phyloP scores from a whole-genome alignment of 92 coral and sea anemone species.

The Epizoanthus rinbou region DNA sequence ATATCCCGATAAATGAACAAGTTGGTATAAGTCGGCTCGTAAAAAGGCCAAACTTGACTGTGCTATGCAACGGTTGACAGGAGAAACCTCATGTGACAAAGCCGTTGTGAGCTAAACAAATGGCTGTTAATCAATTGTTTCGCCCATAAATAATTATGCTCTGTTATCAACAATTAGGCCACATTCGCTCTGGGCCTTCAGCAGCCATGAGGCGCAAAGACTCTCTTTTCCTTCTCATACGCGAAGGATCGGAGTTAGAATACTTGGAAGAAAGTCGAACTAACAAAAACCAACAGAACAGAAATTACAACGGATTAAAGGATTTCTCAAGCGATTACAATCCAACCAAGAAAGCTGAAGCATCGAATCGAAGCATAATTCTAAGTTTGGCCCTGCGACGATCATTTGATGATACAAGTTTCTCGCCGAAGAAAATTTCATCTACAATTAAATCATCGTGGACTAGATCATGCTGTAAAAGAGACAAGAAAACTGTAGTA shows the following conservation, averaged over 20 bases:
- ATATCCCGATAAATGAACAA: too few relatives aligned
- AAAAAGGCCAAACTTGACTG: not conserved
- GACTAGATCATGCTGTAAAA: not conserved
- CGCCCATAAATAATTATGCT: constrained; percentile 8
- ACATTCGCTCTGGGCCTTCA: not conserved
- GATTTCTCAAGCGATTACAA: not conserved
- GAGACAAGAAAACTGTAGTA: not conserved
- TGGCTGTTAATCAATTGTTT: constrained; percentile 24
- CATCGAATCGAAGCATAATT: not conserved
- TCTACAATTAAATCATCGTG: constrained; percentile 15
- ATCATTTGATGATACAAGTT: constrained; percentile 2
- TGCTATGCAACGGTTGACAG: not conserved
- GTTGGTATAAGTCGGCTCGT: too few relatives aligned
- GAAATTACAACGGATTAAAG: constrained; percentile 1
- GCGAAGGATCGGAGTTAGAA: constrained; percentile 28
- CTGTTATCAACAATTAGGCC: not conserved
- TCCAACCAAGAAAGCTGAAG: constrained; percentile 17
- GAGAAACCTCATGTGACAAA: not conserved
- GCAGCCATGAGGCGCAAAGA: constrained; percentile 22
- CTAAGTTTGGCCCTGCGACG: constrained; percentile 6
- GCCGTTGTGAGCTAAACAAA: constrained; percentile 15
- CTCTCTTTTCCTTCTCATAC: constrained; percentile 25
- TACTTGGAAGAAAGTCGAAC: not conserved
- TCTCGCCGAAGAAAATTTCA: constrained; percentile 6
- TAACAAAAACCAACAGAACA: not conserved